Evolutionary conservation across 2,113 vertebrate species (phyloP), one percentile per base, ranked within the genome.

Genomic region (Nyctibius bracteatus): DNA sequence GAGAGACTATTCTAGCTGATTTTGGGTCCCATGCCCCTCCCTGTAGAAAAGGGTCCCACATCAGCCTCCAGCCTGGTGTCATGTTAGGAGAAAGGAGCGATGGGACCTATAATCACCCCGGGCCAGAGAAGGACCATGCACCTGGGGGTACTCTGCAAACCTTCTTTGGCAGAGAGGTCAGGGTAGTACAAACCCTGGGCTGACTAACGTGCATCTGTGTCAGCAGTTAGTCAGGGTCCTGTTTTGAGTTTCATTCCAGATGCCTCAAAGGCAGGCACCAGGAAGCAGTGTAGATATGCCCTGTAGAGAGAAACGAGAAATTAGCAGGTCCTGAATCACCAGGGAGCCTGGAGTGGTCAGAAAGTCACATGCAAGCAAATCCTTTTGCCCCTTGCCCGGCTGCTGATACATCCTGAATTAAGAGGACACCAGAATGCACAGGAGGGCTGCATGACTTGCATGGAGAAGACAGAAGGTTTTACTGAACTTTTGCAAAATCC

Each of bases 121-220:
- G 20, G 16, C 5, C 30, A 79, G 8, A 13, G 30, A 55, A 31
- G 8, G 21, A 8, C 7, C 1, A 0, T 25, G 13, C 3, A 28
- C 23, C 37, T 47, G 18, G 3, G 5, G 7, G 5, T 24, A 17
- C 10, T 41, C 37, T 51, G 18, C 43, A 41, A 47, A 35, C 3
- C 1, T 10, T 44, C 31, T 65, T 52, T 52, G 27, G 23, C 31
- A 72, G 23, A 24, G 18, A 43, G 9, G 6, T 10, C 16, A 49
- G 10, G 31, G 22, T 46, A 25, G 5, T 12, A 18, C 11, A 27
- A 37, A 35, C 15, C 19, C 15, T 68, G 68, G 41, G 22, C 10
- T 70, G 82, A 49, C 27, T 57, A 55, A 84, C 22, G 25, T 47
- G 23, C 8, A 8, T 12, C 39, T 66, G 21, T 22, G 17, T 46